Evolutionary conservation across 1,140 invertebrate genomes (phyloP).

Genomic region (Drosophila burlai): DNA sequence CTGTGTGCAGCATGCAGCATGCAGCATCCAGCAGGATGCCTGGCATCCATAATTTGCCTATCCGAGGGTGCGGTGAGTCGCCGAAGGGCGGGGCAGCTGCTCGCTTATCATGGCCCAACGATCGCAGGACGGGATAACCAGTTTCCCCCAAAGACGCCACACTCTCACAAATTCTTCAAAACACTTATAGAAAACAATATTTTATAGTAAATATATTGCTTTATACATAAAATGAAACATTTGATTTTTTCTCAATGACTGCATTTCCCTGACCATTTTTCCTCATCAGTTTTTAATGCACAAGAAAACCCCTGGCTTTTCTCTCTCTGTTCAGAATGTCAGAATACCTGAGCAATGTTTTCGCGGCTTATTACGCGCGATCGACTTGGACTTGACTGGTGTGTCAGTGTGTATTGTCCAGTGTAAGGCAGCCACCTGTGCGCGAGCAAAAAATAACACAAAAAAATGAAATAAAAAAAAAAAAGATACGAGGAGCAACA

Average conservation of each 20-base stretch:
- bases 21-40: constrained; percentile 2
- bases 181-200: not conserved
- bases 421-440: constrained; percentile 73
- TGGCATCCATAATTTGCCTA: constrained; percentile 42
- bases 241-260: not conserved
- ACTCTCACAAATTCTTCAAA: not conserved
- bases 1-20: not conserved
- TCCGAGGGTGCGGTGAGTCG: constrained; percentile 6
- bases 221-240: not conserved
- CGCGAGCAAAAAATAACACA: constrained; percentile 49
- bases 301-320: not conserved
- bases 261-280: not conserved
- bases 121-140: constrained; percentile 31
- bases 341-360: constrained; percentile 76
- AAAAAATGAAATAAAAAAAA: not conserved
- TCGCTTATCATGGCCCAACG: constrained; percentile 33
- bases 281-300: too few species aligned
- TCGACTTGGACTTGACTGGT: constrained; percentile 44
- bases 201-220: not conserved
- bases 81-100: constrained; percentile 12
- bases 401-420: constrained; percentile 8
- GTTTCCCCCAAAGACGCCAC: constrained; percentile 6
- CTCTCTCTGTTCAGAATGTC: constrained; percentile 18
- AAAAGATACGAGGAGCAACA: constrained; percentile 31
- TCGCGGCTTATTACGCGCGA: constrained; percentile 81